Conservation (phyloP, 2,797 vertebrate species). For the Lagorchestes hirsutus region DNA sequence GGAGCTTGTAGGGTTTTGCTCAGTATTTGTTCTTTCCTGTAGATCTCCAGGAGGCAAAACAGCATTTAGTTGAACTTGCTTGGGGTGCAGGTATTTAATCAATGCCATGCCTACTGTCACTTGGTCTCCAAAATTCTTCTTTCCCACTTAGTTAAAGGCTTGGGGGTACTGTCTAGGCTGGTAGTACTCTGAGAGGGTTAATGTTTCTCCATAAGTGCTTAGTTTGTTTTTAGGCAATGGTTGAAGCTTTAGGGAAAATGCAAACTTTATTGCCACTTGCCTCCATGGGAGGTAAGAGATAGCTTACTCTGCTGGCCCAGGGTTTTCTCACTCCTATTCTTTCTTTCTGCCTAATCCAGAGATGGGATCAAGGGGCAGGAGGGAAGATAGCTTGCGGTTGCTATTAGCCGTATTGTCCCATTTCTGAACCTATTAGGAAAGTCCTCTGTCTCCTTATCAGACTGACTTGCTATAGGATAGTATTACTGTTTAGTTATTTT, state of each 20-base stretch:
- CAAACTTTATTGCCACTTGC: neutral
- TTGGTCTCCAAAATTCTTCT: neutral
- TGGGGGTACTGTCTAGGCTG: neutral
- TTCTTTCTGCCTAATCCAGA: neutral
- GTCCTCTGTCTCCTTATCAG: neutral
- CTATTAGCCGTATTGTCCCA: neutral
- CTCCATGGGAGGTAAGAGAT: neutral
- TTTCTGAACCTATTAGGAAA: neutral
- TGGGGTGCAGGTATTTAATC: neutral
- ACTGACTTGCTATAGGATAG: neutral
- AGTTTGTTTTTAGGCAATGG: neutral
- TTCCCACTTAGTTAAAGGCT: rapidly evolving
- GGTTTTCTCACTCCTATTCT: neutral
- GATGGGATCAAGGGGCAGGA: neutral
- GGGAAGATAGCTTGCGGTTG: neutral
- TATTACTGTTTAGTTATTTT: neutral
- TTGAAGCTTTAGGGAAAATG: neutral
- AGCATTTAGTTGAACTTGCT: neutral
- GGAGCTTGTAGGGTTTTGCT: neutral
- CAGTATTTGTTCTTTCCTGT: neutral
- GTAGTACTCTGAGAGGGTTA: neutral
- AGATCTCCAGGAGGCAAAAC: neutral
- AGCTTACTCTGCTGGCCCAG: neutral
- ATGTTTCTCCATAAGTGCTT: neutral
- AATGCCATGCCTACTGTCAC: neutral